Conservation (phyloP, 2,113 vertebrate species). For the Vicugna pacos region DNA sequence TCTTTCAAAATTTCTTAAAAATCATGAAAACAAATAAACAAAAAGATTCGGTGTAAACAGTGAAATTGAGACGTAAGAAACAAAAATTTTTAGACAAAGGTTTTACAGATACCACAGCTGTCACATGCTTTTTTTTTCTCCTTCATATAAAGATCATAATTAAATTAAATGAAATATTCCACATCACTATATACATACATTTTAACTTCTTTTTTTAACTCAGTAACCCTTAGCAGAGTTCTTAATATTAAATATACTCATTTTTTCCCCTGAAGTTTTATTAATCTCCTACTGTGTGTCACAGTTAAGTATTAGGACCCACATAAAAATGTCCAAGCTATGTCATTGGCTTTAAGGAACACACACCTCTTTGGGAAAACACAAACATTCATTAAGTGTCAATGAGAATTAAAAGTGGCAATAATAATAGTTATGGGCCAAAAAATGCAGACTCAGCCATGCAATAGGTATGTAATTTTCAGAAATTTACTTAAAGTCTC, state of each 20-base stretch:
- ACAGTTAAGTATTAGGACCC: neutral
- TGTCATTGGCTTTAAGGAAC: neutral
- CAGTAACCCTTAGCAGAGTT: neutral
- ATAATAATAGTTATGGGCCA: neutral
- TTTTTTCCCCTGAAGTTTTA: neutral
- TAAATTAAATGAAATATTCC: conserved; percentile 47
- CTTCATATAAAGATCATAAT: conserved; percentile 36
- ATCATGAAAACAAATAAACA: conserved; percentile 61
- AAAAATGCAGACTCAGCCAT: neutral
- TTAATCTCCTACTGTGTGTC: neutral
- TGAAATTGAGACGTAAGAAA: conserved; percentile 25
- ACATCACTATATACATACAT: neutral
- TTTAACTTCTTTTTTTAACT: neutral
- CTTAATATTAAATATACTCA: neutral
- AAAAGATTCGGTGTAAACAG: conserved; percentile 60
- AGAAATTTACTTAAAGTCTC: neutral
- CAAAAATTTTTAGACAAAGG: conserved; percentile 39
- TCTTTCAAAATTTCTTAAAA: conserved; percentile 49
- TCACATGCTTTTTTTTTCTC: neutral
- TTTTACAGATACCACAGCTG: conserved; percentile 65
- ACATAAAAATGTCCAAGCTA: neutral
- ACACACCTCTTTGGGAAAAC: neutral
- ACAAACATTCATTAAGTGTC: neutral
- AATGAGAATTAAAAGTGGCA: neutral
- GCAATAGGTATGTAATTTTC: neutral